Base-by-base conservation (phyloP, 1,140 invertebrate genomes). In the Drosophila grimshawi region DNA sequence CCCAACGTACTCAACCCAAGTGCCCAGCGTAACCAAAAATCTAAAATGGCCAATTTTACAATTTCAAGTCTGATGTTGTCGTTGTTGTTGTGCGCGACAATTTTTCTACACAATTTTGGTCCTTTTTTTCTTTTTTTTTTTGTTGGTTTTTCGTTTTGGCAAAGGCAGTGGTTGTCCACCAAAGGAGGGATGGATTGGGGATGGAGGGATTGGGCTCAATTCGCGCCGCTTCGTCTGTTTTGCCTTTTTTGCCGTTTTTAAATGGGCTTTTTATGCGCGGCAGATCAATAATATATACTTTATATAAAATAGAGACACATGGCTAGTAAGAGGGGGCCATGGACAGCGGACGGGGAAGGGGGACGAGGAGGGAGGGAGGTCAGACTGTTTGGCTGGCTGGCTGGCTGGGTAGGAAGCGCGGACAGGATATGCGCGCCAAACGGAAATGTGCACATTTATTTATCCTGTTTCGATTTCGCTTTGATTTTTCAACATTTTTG, bases 401-500 rank as follows among this genome's bases (percentile, higher is more conserved):
- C 11, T 68, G 67, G 62, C 53, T 60, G 76, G 76, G 61, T 71
- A 86, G 83, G 82, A 86, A 86, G 83, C 80, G 76, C 71, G 85
- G 85, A 83, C 83, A 88, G 83, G 83, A 88, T 89, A 89, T 88
- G 85, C 83, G 83, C 85, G 85, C 85, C 85, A 78, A 78, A 74
- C 85, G 85, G 85, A 89, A 89, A 89, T 89, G 85, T 89, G 85
- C 85, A 89, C 85, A 89, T 89, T 89, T 89, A 89, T 89, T 89
- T 89, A 89, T 89, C 85, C 85, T 89, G 85, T 89, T 89, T 89
- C 85, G 85, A 89, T 88, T 89, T 88, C 74, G 85, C 75, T 89
- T 83, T 89, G 85, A 89, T 89, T 77, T 83, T 85, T 62, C 61
- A 57, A 66, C 43, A 46, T 51, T 59, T 76, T 53, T 65, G 30